phyloP scores from a whole-genome alignment of 2,888 invertebrate genomes.

The Torymus tubicola region DNA sequence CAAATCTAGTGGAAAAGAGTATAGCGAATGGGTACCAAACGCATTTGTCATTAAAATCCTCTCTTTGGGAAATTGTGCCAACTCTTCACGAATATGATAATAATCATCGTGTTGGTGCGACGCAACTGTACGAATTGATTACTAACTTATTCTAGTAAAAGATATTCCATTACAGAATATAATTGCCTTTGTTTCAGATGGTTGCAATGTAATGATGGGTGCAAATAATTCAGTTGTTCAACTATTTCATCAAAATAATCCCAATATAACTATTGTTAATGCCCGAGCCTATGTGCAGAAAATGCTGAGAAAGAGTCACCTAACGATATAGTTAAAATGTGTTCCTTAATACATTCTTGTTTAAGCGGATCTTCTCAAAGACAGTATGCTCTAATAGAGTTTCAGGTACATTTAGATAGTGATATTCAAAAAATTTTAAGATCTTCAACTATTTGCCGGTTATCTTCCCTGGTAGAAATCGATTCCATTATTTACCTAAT shows the following conservation, averaged over 20 bases:
- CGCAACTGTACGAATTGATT: slow-evolving; percentile 33
- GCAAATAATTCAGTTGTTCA: slow-evolving; percentile 47
- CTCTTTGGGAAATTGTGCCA: slow-evolving; percentile 53
- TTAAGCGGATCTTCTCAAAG: slow-evolving; percentile 45
- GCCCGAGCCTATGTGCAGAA: slow-evolving; percentile 53
- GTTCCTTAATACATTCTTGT: slow-evolving; percentile 24
- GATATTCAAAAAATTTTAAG: slow-evolving; percentile 47
- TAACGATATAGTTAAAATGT: slow-evolving; percentile 8
- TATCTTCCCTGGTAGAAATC: too few species aligned
- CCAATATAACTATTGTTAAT: slow-evolving; percentile 54
- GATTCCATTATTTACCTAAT: too few species aligned
- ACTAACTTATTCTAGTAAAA: slow-evolving; percentile 41
- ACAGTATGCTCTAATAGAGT: slow-evolving; percentile 31
- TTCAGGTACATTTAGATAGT: slow-evolving; percentile 40
- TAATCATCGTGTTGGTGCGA: slow-evolving; percentile 38
- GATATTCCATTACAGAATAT: slow-evolving; percentile 52
- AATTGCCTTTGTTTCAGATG: slow-evolving; percentile 57
- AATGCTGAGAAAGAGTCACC: slow-evolving; percentile 52
- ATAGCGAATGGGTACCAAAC: not conserved
- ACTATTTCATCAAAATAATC: slow-evolving; percentile 54
- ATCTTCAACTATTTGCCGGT: slow-evolving; percentile 51
- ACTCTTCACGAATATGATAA: slow-evolving; percentile 31
- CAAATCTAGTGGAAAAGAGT: too few species aligned
- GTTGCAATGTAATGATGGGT: slow-evolving; percentile 59
- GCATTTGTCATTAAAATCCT: slow-evolving; percentile 40